phyloP scores from a whole-genome alignment of 2,797 vertebrate species.

The Menidia menidia region DNA sequence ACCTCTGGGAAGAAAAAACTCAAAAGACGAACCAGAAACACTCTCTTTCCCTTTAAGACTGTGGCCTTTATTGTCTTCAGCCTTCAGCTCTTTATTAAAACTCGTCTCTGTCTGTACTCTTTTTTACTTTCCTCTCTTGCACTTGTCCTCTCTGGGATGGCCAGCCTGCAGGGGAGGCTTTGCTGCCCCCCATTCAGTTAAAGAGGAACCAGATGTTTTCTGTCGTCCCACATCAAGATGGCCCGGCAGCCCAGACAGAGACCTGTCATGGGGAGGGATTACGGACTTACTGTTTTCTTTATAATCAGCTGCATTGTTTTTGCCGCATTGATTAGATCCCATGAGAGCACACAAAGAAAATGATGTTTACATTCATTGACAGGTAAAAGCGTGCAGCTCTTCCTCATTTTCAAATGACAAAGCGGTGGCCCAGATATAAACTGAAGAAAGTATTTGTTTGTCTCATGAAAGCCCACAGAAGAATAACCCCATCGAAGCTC shows the following conservation, averaged over 20 bases:
- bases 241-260: conserved; percentile 41
- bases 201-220: conserved; percentile 84
- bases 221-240: conserved; percentile 70
- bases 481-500: conserved; percentile 25
- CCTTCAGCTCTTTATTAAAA: conserved; percentile 46
- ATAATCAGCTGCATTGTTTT: conserved; percentile 51
- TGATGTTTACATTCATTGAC: conserved; percentile 11
- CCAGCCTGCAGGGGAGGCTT: conserved; percentile 74
- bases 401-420: conserved; percentile 28
- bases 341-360: conserved; percentile 1
- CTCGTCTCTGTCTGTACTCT: conserved; percentile 34
- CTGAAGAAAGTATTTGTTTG: conserved; percentile 58
- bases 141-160: conserved; percentile 50
- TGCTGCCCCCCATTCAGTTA: conserved; percentile 66
- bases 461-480: conserved; percentile 27
- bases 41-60: not conserved
- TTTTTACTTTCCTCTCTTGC: conserved; percentile 33
- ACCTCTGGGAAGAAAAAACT: not conserved
- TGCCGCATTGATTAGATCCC: conserved; percentile 7
- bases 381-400: conserved; percentile 10
- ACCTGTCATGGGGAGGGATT: conserved; percentile 42
- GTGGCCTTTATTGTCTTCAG: conserved; percentile 12
- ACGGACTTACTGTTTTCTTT: conserved; percentile 13
- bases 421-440: conserved; percentile 14
- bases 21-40: not conserved